phyloP scores from a whole-genome alignment of 2,113 vertebrate species.

The Papio anubis region DNA sequence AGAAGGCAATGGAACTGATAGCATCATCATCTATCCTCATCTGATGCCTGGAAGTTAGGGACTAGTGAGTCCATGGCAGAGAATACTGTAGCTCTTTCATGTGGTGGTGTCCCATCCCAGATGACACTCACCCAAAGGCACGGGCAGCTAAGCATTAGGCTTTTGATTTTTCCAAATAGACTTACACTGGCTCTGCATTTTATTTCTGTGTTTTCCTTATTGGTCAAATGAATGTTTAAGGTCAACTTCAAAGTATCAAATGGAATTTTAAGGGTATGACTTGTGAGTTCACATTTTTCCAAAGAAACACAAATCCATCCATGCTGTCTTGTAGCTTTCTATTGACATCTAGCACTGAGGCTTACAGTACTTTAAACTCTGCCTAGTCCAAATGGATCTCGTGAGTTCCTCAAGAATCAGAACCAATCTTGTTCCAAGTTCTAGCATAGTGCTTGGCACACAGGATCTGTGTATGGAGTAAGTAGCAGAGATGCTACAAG shows the following conservation, averaged over 20 bases:
- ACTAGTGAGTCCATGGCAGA: rapidly evolving
- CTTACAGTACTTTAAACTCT: not conserved
- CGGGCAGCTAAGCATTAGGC: not conserved
- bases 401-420: not conserved
- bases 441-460: not conserved
- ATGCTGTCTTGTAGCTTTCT: not conserved
- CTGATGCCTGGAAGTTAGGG: not conserved
- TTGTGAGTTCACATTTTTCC: not conserved
- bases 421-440: not conserved
- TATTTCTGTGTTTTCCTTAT: not conserved
- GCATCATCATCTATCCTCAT: rapidly evolving
- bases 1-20: not conserved
- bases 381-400: not conserved
- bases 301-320: not conserved
- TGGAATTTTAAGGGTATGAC: not conserved
- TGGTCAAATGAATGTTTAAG: not conserved
- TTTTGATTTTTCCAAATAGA: not conserved
- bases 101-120: not conserved
- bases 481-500: not conserved
- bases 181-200: not conserved
- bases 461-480: not conserved
- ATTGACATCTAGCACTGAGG: not conserved
- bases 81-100: not conserved
- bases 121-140: not conserved
- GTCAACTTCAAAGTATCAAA: not conserved